Conservation (phyloP, 2,888 invertebrate species). For the Caenorhabditis japonica region DNA sequence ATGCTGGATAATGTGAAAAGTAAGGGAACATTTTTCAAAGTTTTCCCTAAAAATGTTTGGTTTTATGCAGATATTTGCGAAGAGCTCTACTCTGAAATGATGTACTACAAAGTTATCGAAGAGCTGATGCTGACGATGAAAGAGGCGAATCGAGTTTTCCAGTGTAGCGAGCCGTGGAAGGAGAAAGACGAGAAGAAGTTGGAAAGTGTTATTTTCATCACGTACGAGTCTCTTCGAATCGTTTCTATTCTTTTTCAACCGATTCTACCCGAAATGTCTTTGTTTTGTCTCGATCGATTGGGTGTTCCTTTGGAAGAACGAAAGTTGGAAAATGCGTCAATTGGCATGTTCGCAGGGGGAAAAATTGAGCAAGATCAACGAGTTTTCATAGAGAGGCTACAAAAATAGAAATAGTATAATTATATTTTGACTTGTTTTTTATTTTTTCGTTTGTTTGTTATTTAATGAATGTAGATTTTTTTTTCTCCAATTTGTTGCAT, state of each 20-base stretch:
- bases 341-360: conserved; percentile 46
- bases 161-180: conserved; percentile 88
- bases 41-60: not conserved
- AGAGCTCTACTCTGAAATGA: conserved; percentile 65
- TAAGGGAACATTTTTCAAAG: not conserved
- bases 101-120: conserved; percentile 82
- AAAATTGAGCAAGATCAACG: conserved; percentile 41
- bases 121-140: conserved; percentile 85
- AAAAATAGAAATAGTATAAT: conserved; percentile 25
- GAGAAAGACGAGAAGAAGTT: conserved; percentile 82
- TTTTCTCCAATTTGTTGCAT: not conserved
- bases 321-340: conserved; percentile 48
- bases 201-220: conserved; percentile 83
- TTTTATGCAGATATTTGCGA: conserved; percentile 4
- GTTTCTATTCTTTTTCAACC: conserved; percentile 88
- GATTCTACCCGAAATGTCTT: conserved; percentile 85
- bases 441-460: too few species aligned
- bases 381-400: conserved; percentile 44
- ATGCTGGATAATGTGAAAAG: conserved; percentile 26
- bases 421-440: not conserved
- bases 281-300: conserved; percentile 81
- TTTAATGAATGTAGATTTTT: not conserved
- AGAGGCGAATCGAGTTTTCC: conserved; percentile 88
- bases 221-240: conserved; percentile 88
- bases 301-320: conserved; percentile 55